Evolutionary conservation across 2,113 vertebrate genomes (phyloP).

Genomic region (Conger conger): DNA sequence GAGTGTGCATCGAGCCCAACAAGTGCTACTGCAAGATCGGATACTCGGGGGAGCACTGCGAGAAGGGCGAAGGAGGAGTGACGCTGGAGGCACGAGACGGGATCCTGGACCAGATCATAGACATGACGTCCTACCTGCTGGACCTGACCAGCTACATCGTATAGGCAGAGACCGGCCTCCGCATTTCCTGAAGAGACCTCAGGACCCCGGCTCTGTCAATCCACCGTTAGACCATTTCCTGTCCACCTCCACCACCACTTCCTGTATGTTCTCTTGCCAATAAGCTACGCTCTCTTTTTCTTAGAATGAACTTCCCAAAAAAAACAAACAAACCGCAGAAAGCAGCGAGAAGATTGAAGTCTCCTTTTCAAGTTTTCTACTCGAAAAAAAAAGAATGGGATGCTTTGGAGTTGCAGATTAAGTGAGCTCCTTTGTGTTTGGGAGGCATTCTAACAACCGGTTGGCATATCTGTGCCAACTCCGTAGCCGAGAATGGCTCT

Average conservation of each 20-base stretch:
- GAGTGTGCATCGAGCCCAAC: slow-evolving; percentile 91
- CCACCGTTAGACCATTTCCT: slow-evolving; percentile 3
- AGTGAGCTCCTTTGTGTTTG: not conserved
- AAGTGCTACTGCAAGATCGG: slow-evolving; percentile 93
- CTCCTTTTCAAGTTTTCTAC: not conserved
- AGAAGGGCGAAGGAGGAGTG: slow-evolving; percentile 84
- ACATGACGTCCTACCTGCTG: slow-evolving; percentile 96
- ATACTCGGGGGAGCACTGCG: slow-evolving; percentile 68
- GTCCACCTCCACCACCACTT: slow-evolving; percentile 3
- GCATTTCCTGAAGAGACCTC: slow-evolving; percentile 31
- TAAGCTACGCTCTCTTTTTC: slow-evolving; percentile 10
- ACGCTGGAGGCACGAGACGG: slow-evolving; percentile 88
- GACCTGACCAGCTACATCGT: slow-evolving; percentile 97
- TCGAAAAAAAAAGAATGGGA: not conserved
- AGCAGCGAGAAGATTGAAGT: slow-evolving; percentile 10
- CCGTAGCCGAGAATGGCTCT: not conserved
- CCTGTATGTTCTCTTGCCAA: slow-evolving; percentile 12
- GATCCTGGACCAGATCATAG: slow-evolving; percentile 96
- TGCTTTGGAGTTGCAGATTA: not conserved
- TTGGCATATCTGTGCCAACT: not conserved
- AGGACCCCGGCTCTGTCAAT: not conserved
- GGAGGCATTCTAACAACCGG: not conserved
- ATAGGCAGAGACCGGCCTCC: slow-evolving; percentile 70
- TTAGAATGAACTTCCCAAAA: slow-evolving; percentile 12
- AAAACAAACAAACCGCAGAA: slow-evolving; percentile 8